These are phyloP conservation scores for Hoplostethus atlanticus DNA, from an alignment of 2,797 vertebrate species.

Conservation along the genomic window DNA sequence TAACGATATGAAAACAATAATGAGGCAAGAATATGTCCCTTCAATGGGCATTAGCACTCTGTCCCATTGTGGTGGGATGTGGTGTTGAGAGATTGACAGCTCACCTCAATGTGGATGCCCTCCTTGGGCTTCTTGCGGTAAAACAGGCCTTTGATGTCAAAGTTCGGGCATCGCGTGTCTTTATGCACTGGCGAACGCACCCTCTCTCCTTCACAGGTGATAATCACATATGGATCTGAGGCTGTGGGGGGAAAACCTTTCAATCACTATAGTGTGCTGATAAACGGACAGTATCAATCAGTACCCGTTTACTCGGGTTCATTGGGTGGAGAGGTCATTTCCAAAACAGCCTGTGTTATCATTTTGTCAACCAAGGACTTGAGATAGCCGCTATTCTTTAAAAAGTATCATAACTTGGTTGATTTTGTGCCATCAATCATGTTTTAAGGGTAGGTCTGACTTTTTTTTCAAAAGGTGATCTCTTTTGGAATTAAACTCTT, in stretches of 20 bases:
- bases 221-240: slow-evolving; percentile 93
- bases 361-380: too few relatives aligned
- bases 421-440: too few relatives aligned
- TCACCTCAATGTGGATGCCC: slow-evolving; percentile 92
- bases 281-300: background rate
- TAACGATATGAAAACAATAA: too few relatives aligned
- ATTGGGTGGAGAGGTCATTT: slow-evolving; percentile 5
- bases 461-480: too few relatives aligned
- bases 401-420: too few relatives aligned
- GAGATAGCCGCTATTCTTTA: too few relatives aligned
- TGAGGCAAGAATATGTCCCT: too few relatives aligned
- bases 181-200: slow-evolving; percentile 89
- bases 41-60: too few relatives aligned
- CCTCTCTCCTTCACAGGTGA: slow-evolving; percentile 91
- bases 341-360: background rate
- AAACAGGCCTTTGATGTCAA: slow-evolving; percentile 93
- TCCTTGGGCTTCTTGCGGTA: slow-evolving; percentile 93
- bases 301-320: background rate
- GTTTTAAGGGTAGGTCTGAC: too few relatives aligned
- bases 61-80: background rate
- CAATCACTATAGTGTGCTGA: background rate
- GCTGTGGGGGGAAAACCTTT: slow-evolving; percentile 71
- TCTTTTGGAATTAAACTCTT: background rate
- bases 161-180: slow-evolving; percentile 88
- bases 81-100: slow-evolving; percentile 16